phyloP scores from a whole-genome alignment of 2,797 vertebrate genomes.

The Perodicticus potto region DNA sequence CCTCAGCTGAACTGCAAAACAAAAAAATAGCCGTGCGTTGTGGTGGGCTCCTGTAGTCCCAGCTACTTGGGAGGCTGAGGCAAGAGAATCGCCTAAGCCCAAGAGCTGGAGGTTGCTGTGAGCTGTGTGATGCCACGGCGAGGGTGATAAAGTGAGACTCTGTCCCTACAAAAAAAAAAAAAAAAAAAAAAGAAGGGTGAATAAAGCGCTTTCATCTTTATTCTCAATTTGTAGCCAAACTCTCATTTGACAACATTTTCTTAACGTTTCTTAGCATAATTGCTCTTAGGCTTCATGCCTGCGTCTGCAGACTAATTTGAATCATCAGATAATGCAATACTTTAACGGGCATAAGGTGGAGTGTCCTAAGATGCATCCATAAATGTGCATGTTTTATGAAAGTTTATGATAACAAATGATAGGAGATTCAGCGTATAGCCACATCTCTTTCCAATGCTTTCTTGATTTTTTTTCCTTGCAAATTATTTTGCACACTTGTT shows the following conservation, averaged over 20 bases:
- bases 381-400: conserved; percentile 52
- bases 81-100: too few species aligned
- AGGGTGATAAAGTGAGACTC: too few species aligned
- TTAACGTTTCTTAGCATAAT: neutral
- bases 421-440: neutral
- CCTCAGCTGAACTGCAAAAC: too few species aligned
- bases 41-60: too few species aligned
- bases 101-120: too few species aligned
- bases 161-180: too few species aligned
- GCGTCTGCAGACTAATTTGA: neutral
- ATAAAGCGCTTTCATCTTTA: conserved; percentile 7
- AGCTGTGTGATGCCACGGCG: too few species aligned
- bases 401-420: neutral
- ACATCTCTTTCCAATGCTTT: conserved; percentile 37
- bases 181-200: too few species aligned
- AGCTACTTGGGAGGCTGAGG: too few species aligned
- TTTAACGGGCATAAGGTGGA: neutral
- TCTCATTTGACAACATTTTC: conserved; percentile 16
- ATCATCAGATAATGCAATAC: neutral
- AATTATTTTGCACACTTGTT: conserved; percentile 48
- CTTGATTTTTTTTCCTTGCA: conserved; percentile 45
- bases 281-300: neutral
- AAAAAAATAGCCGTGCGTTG: too few species aligned
- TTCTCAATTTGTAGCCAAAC: conserved; percentile 41
- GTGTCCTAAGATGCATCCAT: conserved; percentile 2